Base-by-base conservation (phyloP, 2,113 vertebrate species). In the Patagioenas fasciata region DNA sequence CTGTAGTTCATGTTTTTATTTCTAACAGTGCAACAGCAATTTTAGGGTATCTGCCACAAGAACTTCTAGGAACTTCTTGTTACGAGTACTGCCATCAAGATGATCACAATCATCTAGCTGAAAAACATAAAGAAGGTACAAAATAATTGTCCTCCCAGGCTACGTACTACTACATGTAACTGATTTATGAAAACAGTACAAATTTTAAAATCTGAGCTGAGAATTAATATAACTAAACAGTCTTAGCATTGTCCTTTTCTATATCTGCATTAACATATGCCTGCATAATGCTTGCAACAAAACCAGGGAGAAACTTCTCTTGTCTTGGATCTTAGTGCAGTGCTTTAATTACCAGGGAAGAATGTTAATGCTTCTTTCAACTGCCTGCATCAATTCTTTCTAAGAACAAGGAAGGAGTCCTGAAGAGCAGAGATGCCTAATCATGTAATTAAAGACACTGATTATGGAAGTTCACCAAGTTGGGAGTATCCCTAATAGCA, bases 51-150 rank as follows among this genome's bases (percentile, higher is more conserved):
- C 98, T 99, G 83, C 99, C 99, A n/a, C 99, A 99, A 97, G 99
- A 99, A 85, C 96, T 99, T 48, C 98, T 99, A 21, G 99, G 99
- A 85, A 99, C 99, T 31, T 99, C 99, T n/a, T 99, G 99, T 97
- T 99, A 99, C 17, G 99, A 99, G 87, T 99, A 99, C 97, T 99
- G 99, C 98, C 99, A 99, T 97, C 98, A 99, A 96, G 98, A 99
- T 51, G 99, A 99, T 94, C 98, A 99, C 64, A 98, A 93, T 54
- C 99, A 99, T 95, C 98, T 99, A 95, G 98, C 99, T 42, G 98
- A 99, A 25, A 98, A 98, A 95, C 99, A 99, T 96, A 98, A 99
- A 97, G 98, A 99, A 98, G 99, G 99, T 99, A 97, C 65, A 47
- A 32, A 80, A 60, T 9, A 36, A 26, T 24, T 34, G 26, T 65